A percentile compares a stretch with the other conserved stretches of the same genome.
Evolutionary conservation across 2,888 invertebrate species (phyloP).

Genomic region (Nomada fabriciana): DNA sequence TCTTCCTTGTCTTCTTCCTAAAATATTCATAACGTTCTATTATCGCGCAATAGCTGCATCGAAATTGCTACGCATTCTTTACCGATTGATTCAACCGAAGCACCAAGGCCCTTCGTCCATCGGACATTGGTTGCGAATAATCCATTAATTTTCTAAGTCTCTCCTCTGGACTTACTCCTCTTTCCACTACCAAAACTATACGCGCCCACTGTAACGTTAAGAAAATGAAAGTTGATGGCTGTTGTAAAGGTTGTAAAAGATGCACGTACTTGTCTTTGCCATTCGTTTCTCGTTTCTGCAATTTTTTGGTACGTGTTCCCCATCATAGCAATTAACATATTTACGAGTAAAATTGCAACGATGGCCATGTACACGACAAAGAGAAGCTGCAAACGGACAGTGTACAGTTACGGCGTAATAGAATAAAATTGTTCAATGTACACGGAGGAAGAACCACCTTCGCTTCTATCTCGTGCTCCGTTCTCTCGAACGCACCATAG

Average conservation of each 20-base stretch:
- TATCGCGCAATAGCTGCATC: not conserved
- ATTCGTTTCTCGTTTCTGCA: slow-evolving; percentile 98
- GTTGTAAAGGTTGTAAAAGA: not conserved
- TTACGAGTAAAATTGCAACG: slow-evolving; percentile 96
- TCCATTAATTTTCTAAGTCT: slow-evolving; percentile 93
- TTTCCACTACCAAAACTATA: slow-evolving; percentile 97
- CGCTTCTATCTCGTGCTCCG: slow-evolving; percentile 94
- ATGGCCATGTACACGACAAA: slow-evolving; percentile 99
- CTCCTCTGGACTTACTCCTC: slow-evolving; percentile 97
- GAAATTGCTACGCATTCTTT: slow-evolving; percentile 73
- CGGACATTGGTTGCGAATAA: slow-evolving; percentile 98
- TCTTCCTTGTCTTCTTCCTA: slow-evolving; percentile 97
- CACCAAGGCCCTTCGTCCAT: slow-evolving; percentile 93
- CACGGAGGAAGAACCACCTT: slow-evolving; percentile 87
- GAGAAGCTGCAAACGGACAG: slow-evolving; percentile 87
- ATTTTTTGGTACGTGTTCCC: slow-evolving; percentile 99
- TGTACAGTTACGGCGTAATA: not conserved
- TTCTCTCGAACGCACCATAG: slow-evolving; percentile 95
- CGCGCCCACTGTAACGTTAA: slow-evolving; percentile 94
- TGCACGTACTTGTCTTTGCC: slow-evolving; percentile 92
- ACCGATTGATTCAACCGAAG: slow-evolving; percentile 95
- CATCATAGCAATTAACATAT: slow-evolving; percentile 99
- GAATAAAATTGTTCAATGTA: not conserved
- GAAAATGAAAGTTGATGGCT: too few species aligned
- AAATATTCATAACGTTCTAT: slow-evolving; percentile 47